phyloP scores from a whole-genome alignment of 2,888 invertebrate species.

The Heliconius ethilla region DNA sequence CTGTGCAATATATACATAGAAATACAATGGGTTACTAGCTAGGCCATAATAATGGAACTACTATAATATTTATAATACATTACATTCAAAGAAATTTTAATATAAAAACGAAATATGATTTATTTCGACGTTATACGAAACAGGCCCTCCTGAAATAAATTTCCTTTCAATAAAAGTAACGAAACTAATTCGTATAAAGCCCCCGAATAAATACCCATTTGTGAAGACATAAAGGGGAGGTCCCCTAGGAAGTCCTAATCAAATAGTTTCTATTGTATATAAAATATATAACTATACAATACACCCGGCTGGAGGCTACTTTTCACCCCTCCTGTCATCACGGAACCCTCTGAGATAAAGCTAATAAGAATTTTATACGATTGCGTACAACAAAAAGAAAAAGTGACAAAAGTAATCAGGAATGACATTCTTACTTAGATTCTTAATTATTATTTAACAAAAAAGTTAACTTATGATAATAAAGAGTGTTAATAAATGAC shows the following conservation, averaged over 20 bases:
- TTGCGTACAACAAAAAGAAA: neutral
- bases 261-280: slow-evolving; percentile 74
- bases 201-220: slow-evolving; percentile 67
- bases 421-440: neutral
- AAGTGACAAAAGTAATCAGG: slow-evolving; percentile 6
- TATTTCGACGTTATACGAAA: slow-evolving; percentile 28
- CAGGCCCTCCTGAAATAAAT: slow-evolving; percentile 28
- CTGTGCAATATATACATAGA: too few species aligned
- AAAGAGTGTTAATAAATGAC: too few species aligned
- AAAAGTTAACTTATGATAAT: neutral
- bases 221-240: slow-evolving; percentile 65
- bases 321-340: slow-evolving; percentile 60
- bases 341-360: slow-evolving; percentile 58
- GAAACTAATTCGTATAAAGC: slow-evolving; percentile 55
- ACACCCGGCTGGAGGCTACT: slow-evolving; percentile 43
- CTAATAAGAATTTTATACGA: slow-evolving; percentile 78
- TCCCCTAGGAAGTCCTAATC: slow-evolving; percentile 65
- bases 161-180: slow-evolving; percentile 39
- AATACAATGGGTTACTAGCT: neutral
- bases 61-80: slow-evolving; percentile 15
- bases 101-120: slow-evolving; percentile 27
- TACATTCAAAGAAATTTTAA: slow-evolving; percentile 8
- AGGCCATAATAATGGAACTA: neutral
- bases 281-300: slow-evolving; percentile 59
- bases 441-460: neutral